phyloP scores from a whole-genome alignment of 2,888 invertebrate genomes.

The Philonicus albiceps region DNA sequence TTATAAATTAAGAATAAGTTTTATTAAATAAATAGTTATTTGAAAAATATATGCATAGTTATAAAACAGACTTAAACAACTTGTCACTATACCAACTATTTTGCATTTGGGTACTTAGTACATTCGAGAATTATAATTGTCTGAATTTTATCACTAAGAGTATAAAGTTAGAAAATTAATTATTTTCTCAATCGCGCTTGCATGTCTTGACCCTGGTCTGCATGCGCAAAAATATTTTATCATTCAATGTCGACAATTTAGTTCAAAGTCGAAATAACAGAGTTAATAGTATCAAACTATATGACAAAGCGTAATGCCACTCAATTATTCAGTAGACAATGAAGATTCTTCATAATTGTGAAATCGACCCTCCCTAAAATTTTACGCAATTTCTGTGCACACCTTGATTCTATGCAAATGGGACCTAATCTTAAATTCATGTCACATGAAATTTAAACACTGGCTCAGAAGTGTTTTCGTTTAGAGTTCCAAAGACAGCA shows the following conservation, averaged over 20 bases:
- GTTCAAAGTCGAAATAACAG: not conserved
- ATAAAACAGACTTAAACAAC: too few species aligned
- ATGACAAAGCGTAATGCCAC: not conserved
- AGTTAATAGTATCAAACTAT: not conserved
- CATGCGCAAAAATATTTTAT: not conserved
- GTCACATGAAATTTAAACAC: not conserved
- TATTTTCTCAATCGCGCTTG: not conserved
- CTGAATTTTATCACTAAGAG: too few species aligned
- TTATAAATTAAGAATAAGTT: too few species aligned
- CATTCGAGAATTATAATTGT: too few species aligned
- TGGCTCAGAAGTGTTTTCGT: not conserved
- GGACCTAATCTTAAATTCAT: not conserved
- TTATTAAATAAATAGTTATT: too few species aligned
- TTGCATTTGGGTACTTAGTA: too few species aligned
- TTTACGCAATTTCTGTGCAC: not conserved
- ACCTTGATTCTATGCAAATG: not conserved
- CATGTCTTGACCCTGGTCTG: not conserved
- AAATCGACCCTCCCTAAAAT: not conserved
- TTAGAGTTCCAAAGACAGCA: not conserved
- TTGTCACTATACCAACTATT: too few species aligned
- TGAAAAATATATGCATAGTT: too few species aligned
- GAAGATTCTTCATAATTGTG: not conserved
- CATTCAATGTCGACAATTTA: not conserved
- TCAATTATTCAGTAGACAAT: not conserved
- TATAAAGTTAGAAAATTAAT: too few species aligned